Percentiles rank a stretch among this genome's conserved stretches.
Evolutionary conservation across 23 tunicate genomes (phyloP).

Genomic region (Clavelina lepadiformis): DNA sequence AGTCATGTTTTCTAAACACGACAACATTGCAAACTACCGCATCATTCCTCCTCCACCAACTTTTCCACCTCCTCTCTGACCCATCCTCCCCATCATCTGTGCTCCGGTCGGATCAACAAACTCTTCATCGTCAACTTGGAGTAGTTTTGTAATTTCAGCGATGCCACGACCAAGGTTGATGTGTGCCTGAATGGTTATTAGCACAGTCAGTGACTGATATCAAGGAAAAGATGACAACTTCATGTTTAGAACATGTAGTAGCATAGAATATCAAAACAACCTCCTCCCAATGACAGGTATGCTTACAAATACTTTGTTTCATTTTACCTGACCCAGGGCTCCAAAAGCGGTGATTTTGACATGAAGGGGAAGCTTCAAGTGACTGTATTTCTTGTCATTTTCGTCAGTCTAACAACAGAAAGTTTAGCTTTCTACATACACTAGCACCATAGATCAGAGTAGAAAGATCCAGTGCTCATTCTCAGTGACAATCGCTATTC

Average conservation of each 20-base stretch:
- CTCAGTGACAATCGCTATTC: too few species aligned
- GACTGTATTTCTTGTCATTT: slow-evolving; percentile 52
- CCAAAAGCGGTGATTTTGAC: slow-evolving; percentile 49
- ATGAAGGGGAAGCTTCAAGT: slow-evolving; percentile 78
- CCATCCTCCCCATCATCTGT: not conserved
- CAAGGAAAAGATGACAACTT: too few species aligned
- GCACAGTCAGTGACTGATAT: too few species aligned
- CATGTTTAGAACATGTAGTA: too few species aligned
- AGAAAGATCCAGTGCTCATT: too few species aligned
- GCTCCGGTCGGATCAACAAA: not conserved
- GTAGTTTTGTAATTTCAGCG: slow-evolving; percentile 57
- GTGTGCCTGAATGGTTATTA: slow-evolving; percentile 38
- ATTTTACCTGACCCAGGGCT: slow-evolving; percentile 64
- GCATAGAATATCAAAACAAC: too few species aligned
- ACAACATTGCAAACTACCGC: too few species aligned
- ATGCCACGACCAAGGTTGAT: slow-evolving; percentile 54
- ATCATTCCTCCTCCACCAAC: not conserved
- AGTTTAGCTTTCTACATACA: too few species aligned
- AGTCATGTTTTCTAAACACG: too few species aligned
- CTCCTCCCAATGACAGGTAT: too few species aligned
- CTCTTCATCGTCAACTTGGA: slow-evolving; percentile 58
- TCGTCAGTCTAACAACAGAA: slow-evolving; percentile 66
- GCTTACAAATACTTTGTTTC: too few species aligned
- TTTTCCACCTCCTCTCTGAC: slow-evolving; percentile 1
- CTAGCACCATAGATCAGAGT: too few species aligned